Evolutionary conservation across 2,888 invertebrate species (phyloP), one percentile per base, ranked within the genome.

Genomic region (Apamea anceps): DNA sequence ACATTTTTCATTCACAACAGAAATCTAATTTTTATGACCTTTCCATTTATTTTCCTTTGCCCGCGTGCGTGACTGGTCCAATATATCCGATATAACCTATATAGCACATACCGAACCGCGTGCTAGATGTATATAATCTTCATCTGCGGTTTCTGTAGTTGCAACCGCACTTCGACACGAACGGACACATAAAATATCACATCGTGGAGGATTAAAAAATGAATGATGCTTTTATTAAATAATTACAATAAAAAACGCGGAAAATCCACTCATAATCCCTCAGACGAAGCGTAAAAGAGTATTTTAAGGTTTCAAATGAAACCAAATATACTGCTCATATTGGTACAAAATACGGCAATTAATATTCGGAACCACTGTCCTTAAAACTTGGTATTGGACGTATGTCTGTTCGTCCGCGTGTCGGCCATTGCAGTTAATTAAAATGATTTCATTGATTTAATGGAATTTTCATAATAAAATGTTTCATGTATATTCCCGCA

Each of bases 391-490:
- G 32, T 32, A 66, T 45, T 51, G 54, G 76, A 71, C 42, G 62
- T 51, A 25, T 48, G 54, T 71, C 73, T 71, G 63, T 51, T 51
- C 2, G 45, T n/a, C 7, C 18, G 15, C n/a, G 10, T 85, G 21
- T 28, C 70, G n/a, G 13, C 28, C 3, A 54, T 15, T 72, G 70
- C 48, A 77, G 71, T 63, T 82, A 42, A 86, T 82, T 86, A 82
- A 21, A 74, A 73, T 82, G 2, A 73, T 57, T 71, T 48, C 1
- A 75, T 66, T 72, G 25, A 70, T 72, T 75, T 65, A 75, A 60
- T 54, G n/a, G 10, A 45, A 62, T 76, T 48, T 74, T 66, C 25
- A 28, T 65, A 15, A 66, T 66, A 37, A 65, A 76, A 28, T 51
- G 18, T 71, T 62, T 32, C 18, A 42, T 66, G 25, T 57, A 12